Conservation (phyloP, 2,113 vertebrate species). For the Ancistrus triradiatus region DNA sequence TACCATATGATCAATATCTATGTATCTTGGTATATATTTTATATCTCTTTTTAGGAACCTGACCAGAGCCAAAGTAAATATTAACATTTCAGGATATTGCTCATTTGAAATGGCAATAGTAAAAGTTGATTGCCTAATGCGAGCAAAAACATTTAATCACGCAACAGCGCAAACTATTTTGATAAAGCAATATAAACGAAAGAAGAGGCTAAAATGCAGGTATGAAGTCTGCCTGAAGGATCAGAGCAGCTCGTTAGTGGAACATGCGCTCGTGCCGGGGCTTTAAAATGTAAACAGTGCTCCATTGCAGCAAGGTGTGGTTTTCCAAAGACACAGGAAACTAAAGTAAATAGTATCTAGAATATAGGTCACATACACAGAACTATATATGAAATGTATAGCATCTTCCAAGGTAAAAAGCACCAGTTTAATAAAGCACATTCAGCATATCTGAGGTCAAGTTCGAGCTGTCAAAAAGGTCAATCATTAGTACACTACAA, state of each 20-base stretch:
- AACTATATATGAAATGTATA: not conserved
- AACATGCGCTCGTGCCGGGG: not conserved
- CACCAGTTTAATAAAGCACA: not conserved
- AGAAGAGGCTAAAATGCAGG: not conserved
- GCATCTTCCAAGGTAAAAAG: not conserved
- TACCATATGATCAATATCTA: too few relatives aligned
- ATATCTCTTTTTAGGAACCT: too few relatives aligned
- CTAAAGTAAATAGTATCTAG: not conserved
- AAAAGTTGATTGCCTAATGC: too few relatives aligned
- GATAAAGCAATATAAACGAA: too few relatives aligned
- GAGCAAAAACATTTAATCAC: too few relatives aligned
- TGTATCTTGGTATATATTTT: too few relatives aligned
- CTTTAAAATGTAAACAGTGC: conserved; percentile 4
- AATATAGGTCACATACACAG: not conserved
- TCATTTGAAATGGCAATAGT: too few relatives aligned
- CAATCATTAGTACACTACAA: not conserved
- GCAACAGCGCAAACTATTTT: too few relatives aligned
- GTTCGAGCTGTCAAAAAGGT: conserved; percentile 6
- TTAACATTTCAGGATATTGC: too few relatives aligned
- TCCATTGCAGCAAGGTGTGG: conserved; percentile 4
- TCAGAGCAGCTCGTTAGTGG: not conserved
- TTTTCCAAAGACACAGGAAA: not conserved
- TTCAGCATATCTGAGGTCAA: not conserved
- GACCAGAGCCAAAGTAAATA: too few relatives aligned
- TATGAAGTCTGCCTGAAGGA: not conserved